Evolutionary conservation across 2,797 vertebrate genomes (phyloP).

Genomic region (Picus viridis): DNA sequence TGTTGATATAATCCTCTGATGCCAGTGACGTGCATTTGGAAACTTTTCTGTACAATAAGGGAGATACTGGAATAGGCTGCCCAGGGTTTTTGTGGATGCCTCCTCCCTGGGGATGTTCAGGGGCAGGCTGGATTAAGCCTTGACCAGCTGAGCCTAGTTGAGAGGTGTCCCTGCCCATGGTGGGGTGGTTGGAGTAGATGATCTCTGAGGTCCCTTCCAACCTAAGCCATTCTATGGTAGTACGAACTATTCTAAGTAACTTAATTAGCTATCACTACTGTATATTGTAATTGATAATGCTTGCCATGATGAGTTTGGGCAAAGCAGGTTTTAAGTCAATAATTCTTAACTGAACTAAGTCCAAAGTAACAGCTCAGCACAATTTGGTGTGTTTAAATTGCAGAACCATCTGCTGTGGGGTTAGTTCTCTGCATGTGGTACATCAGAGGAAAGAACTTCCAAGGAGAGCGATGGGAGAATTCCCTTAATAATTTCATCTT

Average conservation of each 20-base stretch:
- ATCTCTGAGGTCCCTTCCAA: too few relatives aligned
- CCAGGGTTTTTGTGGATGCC: too few relatives aligned
- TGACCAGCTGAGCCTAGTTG: too few relatives aligned
- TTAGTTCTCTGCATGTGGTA: too few relatives aligned
- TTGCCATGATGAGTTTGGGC: background rate
- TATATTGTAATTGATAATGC: background rate
- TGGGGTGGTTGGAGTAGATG: too few relatives aligned
- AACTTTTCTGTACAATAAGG: background rate
- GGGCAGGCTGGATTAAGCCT: too few relatives aligned
- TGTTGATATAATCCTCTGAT: background rate
- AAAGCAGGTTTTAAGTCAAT: background rate
- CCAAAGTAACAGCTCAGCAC: background rate
- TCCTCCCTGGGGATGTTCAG: too few relatives aligned
- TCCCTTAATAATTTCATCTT: too few relatives aligned
- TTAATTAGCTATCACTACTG: background rate
- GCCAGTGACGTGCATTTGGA: background rate
- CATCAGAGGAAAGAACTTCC: too few relatives aligned
- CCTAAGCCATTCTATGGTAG: background rate
- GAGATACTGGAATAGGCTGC: too few relatives aligned
- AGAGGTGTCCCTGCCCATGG: too few relatives aligned
- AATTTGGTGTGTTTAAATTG: background rate
- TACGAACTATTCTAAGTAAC: background rate
- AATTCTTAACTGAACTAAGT: background rate
- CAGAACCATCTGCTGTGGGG: background rate
- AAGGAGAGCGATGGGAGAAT: too few relatives aligned